Evolutionary conservation across 2,888 invertebrate genomes (phyloP).

Genomic region (Coenonympha glycerion): DNA sequence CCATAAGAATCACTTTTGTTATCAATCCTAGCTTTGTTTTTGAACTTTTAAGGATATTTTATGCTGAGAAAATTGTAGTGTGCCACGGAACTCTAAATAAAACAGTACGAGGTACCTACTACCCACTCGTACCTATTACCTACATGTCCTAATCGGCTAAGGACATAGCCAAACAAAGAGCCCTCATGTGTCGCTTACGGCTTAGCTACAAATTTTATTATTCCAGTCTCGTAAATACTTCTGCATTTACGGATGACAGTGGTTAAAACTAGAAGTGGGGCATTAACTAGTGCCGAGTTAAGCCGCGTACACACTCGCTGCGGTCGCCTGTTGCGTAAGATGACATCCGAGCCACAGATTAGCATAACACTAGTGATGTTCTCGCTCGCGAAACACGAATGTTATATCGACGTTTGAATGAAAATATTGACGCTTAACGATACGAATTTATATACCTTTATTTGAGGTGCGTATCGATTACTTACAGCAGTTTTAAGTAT

Average conservation of each 20-base stretch:
- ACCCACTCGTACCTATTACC: too few relatives aligned
- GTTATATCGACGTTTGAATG: not conserved
- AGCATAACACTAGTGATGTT: slow-evolving; percentile 61
- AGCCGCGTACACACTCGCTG: slow-evolving; percentile 55
- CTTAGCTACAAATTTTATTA: slow-evolving; percentile 19
- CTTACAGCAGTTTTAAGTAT: too few relatives aligned
- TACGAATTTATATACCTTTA: not conserved
- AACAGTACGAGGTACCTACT: not conserved
- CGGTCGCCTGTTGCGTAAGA: slow-evolving; percentile 72
- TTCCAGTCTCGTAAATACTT: slow-evolving; percentile 17
- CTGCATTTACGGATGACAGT: slow-evolving; percentile 35
- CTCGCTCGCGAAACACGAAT: not conserved
- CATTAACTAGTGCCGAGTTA: slow-evolving; percentile 54
- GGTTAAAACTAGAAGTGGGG: slow-evolving; percentile 48
- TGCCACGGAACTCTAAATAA: too few relatives aligned
- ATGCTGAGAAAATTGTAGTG: too few relatives aligned
- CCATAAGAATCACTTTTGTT: too few relatives aligned
- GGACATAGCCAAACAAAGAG: slow-evolving; percentile 6
- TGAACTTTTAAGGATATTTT: too few relatives aligned
- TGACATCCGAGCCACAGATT: slow-evolving; percentile 68
- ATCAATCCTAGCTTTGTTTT: too few relatives aligned
- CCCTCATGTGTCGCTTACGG: slow-evolving; percentile 8
- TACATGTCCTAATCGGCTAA: not conserved
- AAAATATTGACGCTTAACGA: not conserved
- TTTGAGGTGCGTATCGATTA: too few relatives aligned